Percentiles rank a stretch among this genome's conserved stretches.
phyloP scores from a whole-genome alignment of 2,797 vertebrate genomes.

The Tokudaia muenninki region DNA sequence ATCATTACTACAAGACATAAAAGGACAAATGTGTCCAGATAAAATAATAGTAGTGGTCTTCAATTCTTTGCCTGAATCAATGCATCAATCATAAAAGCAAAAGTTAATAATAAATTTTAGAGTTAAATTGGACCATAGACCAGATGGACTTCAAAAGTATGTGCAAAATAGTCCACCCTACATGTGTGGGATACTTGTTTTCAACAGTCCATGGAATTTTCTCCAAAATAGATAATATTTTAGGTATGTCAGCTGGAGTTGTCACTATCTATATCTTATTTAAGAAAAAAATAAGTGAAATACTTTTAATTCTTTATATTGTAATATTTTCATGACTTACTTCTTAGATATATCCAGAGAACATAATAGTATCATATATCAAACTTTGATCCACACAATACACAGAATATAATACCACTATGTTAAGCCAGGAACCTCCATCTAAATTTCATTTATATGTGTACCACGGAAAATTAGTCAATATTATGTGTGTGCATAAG shows the following conservation, averaged over 20 bases:
- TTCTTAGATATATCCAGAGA: neutral
- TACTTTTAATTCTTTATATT: neutral
- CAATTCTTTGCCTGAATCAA: neutral
- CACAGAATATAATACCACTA: neutral
- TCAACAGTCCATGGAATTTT: neutral
- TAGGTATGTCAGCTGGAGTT: neutral
- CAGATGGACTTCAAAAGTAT: neutral
- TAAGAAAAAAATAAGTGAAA: neutral
- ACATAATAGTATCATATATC: neutral
- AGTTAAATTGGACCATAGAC: neutral
- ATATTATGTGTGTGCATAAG: neutral
- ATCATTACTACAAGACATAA: neutral
- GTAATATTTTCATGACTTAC: neutral
- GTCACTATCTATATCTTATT: neutral
- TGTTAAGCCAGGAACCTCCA: neutral
- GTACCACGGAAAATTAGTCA: neutral
- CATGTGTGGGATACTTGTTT: neutral
- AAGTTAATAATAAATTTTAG: neutral
- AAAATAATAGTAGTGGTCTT: neutral
- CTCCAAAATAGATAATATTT: neutral
- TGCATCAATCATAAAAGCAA: neutral
- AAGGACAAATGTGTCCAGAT: neutral
- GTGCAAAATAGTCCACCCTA: neutral
- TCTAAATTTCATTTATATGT: neutral
- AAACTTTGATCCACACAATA: neutral